These are phyloP conservation scores for Pseudomyrmex sp. DNA, from an alignment of 1,140 invertebrate genomes.

Conservation along the genomic window DNA sequence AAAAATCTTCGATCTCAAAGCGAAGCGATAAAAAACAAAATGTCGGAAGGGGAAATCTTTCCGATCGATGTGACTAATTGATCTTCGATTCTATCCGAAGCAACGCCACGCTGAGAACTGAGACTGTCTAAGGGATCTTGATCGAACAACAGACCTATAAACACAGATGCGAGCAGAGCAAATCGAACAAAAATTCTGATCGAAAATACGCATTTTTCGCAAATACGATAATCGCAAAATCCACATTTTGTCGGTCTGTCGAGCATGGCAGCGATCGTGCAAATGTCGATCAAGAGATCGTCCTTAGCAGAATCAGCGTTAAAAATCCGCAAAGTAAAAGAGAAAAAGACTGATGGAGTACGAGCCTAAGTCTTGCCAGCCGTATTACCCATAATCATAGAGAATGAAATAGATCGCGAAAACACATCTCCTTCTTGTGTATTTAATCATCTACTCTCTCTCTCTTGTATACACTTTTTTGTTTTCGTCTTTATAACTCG, in stretches of 20 bases:
- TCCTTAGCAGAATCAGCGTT: slow-evolving; percentile 14
- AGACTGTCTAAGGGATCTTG: slow-evolving; percentile 39
- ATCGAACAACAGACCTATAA: slow-evolving; percentile 48
- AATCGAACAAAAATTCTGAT: slow-evolving; percentile 8
- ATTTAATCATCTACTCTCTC: slow-evolving; percentile 34
- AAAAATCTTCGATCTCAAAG: slow-evolving; percentile 14
- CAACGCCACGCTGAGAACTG: slow-evolving; percentile 32
- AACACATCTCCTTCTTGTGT: slow-evolving; percentile 13
- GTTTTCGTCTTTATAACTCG: slow-evolving; percentile 39
- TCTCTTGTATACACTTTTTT: slow-evolving; percentile 28
- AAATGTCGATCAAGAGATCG: background rate
- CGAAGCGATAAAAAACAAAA: background rate
- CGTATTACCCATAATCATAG: slow-evolving; percentile 44
- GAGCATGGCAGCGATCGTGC: slow-evolving; percentile 2
- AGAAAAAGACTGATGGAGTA: slow-evolving; percentile 60
- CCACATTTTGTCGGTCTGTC: slow-evolving; percentile 34
- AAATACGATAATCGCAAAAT: slow-evolving; percentile 17
- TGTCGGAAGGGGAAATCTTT: background rate
- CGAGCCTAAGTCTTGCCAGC: slow-evolving; percentile 52
- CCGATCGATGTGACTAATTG: slow-evolving; percentile 34
- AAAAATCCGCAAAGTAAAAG: slow-evolving; percentile 17
- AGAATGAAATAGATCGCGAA: slow-evolving; percentile 35
- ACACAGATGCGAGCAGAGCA: slow-evolving; percentile 36
- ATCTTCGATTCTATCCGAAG: background rate
- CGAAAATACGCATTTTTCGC: background rate